Evolutionary conservation across 2,797 vertebrate genomes (phyloP), one percentile per base, ranked within the genome.

Genomic region (Manis crassicaudata): DNA sequence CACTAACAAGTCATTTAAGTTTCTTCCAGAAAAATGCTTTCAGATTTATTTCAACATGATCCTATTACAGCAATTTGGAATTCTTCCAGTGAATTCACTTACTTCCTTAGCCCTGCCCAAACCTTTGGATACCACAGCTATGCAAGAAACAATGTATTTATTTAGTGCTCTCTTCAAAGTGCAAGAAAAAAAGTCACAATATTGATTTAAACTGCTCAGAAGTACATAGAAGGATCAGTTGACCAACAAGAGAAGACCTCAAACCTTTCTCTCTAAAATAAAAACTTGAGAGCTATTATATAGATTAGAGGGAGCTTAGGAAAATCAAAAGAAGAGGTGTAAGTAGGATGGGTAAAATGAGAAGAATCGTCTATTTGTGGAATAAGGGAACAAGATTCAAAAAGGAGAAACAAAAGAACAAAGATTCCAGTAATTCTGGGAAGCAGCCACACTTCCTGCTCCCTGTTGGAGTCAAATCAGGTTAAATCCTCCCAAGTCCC

Each of bases 221-320:
- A 91, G 21, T 29, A 77, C 32, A 81, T 0, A 37, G 32, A 95
- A 88, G 58, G 9, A 68, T 85, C 35, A 75, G 11, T 23, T 95
- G 8, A 62, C 23, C 50, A 86, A 13, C 16, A 88, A 75, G 32
- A 79, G 50, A 92, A 68, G 12, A 94, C 14, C 75, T 86, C n/a
- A 85, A 67, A 62, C 70, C 2, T 79, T 37, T 92, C 50, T n/a
- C 56, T 50, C 70, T 70, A 79, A 93, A 94, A 87, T 91, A 89
- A 96, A 93, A 83, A 58, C 12, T 54, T 40, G 13, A 52, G 32
- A 82, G 67, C 68, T 94, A 67, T 43, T 73, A 50, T 25, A 4
- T 50, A 70, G 37, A 85, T 81, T 85, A 27, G 32, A 95, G n/a
- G 11, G 50, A 92, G 29, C 60, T 43, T 63, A 25, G 21, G 56